These are phyloP conservation scores for Notodonta ziczac DNA, from an alignment of 2,888 invertebrate genomes.

Conservation along the genomic window DNA sequence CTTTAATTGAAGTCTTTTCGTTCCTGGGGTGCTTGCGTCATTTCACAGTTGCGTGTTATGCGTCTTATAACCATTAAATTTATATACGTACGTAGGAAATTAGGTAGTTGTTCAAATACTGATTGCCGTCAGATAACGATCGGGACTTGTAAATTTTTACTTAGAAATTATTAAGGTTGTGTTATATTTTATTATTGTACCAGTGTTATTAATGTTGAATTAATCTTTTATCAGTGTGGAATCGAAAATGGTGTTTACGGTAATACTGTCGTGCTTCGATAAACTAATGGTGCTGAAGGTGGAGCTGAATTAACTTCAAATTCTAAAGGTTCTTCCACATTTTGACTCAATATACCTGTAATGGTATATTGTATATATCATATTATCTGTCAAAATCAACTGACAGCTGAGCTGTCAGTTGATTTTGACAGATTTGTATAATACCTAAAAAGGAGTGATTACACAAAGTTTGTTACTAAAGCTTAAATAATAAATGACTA, in stretches of 20 bases:
- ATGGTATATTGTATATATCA: too few relatives aligned
- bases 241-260: slow-evolving; percentile 32
- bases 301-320: not conserved
- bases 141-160: slow-evolving; percentile 60
- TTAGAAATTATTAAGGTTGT: slow-evolving; percentile 43
- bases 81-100: slow-evolving; percentile 79
- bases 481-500: too few relatives aligned
- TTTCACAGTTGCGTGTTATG: slow-evolving; percentile 64
- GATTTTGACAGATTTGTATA: too few relatives aligned
- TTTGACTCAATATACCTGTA: not conserved
- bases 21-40: slow-evolving; percentile 72
- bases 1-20: slow-evolving; percentile 77
- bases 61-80: slow-evolving; percentile 75
- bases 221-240: slow-evolving; percentile 40
- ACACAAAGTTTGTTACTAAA: too few relatives aligned
- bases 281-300: not conserved
- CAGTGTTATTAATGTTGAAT: slow-evolving; percentile 43
- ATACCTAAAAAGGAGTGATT: too few relatives aligned
- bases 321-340: not conserved
- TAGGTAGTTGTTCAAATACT: slow-evolving; percentile 74
- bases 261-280: slow-evolving; percentile 28
- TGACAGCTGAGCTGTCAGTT: too few relatives aligned
- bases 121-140: slow-evolving; percentile 70
- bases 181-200: slow-evolving; percentile 39
- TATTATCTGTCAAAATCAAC: too few relatives aligned